Conservation (phyloP, 2,888 invertebrate genomes). For the Drosophila barbarae region DNA sequence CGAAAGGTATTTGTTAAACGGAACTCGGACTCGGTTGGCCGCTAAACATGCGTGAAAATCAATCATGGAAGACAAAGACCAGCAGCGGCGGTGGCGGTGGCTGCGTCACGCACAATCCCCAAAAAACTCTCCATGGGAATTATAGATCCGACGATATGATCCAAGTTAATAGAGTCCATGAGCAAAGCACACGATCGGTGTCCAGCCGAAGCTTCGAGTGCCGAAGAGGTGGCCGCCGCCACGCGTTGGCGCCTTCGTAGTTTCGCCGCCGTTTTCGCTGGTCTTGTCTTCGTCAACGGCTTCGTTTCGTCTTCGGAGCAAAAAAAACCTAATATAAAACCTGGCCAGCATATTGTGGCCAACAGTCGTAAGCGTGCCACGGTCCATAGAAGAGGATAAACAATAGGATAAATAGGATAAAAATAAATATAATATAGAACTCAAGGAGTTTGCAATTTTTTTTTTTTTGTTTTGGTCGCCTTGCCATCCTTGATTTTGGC, state of each 20-base stretch:
- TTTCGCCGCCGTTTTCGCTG: constrained; percentile 2
- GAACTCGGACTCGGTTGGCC: constrained; percentile 44
- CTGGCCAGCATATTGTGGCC: constrained; percentile 46
- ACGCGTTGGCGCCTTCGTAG: constrained; percentile 28
- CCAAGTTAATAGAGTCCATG: neutral
- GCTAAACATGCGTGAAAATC: constrained; percentile 66
- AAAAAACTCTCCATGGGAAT: neutral
- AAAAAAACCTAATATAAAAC: constrained; percentile 67
- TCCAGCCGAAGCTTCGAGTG: constrained; percentile 1
- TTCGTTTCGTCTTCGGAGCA: constrained; percentile 14
- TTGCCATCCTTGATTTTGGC: constrained; percentile 10
- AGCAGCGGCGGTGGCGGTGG: constrained; percentile 3
- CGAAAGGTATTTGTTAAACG: constrained; percentile 45
- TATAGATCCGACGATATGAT: neutral
- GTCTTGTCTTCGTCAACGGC: constrained; percentile 11
- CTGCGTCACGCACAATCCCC: constrained; percentile 18
- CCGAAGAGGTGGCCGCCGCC: constrained; percentile 10
- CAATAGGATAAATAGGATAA: neutral
- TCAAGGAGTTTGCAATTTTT: constrained; percentile 5
- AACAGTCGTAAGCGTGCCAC: constrained; percentile 68
- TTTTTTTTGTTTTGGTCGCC: constrained; percentile 27
- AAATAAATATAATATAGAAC: constrained; percentile 1
- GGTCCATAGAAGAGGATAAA: constrained; percentile 42
- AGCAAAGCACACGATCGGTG: constrained; percentile 1
- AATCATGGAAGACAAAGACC: constrained; percentile 51